These are phyloP conservation scores for Aphidius colemani DNA, from an alignment of 2,888 invertebrate species.

Conservation along the genomic window DNA sequence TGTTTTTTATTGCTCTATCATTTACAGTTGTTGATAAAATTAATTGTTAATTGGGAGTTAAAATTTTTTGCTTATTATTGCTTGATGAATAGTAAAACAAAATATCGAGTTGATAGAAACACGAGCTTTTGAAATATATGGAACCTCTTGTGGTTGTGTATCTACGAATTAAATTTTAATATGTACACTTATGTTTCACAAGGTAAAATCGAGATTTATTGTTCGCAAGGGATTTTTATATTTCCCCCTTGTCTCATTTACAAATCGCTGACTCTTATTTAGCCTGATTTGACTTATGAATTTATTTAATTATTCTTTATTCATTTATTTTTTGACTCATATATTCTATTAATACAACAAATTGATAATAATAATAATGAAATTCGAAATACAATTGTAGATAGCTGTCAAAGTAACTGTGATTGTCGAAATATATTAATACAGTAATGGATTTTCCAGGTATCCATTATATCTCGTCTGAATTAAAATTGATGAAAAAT, in stretches of 20 bases:
- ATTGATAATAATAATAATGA: no score
- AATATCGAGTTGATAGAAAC: conserved; percentile 16
- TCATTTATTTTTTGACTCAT: no score
- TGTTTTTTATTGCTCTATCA: background rate
- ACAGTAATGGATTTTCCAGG: no score
- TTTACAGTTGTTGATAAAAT: conserved; percentile 2
- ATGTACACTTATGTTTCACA: conserved; percentile 33
- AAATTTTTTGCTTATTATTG: background rate
- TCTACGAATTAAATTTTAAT: conserved; percentile 35
- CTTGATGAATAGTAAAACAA: conserved; percentile 18
- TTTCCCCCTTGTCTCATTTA: conserved; percentile 13
- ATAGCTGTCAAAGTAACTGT: no score
- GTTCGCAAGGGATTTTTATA: conserved; percentile 1
- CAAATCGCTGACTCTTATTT: background rate
- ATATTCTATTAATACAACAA: no score
- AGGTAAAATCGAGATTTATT: conserved; percentile 33
- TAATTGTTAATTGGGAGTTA: no score
- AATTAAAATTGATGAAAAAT: no score
- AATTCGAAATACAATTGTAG: no score
- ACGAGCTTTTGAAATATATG: conserved; percentile 15
- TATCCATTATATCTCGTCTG: no score
- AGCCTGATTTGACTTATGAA: no score
- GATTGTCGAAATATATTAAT: no score
- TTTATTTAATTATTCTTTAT: no score
- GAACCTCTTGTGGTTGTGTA: conserved; percentile 20